phyloP scores from a whole-genome alignment of 2,113 vertebrate species.

The Uria aalge region DNA sequence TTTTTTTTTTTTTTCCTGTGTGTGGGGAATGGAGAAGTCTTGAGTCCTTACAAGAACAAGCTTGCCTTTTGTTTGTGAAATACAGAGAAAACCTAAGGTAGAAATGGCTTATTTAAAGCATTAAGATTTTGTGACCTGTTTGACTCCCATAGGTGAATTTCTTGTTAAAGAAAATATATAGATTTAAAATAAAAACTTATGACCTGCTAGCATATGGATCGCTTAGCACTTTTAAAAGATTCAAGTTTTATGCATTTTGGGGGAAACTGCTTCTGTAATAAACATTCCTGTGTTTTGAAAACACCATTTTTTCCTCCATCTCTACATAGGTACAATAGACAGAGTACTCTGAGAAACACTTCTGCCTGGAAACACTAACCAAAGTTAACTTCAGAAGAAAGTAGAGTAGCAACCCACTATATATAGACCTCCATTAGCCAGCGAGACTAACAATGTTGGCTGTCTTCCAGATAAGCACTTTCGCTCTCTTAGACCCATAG shows the following conservation, averaged over 20 bases:
- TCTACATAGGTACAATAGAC: background rate
- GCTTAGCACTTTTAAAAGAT: background rate
- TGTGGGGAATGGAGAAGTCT: background rate
- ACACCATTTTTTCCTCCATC: background rate
- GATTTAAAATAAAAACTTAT: background rate
- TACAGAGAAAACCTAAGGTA: background rate
- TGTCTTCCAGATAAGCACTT: slow-evolving; percentile 26
- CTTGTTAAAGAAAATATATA: background rate
- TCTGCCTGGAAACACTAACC: background rate
- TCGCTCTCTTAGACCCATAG: background rate
- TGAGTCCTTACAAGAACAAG: background rate
- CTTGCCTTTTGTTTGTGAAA: background rate
- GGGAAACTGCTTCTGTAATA: background rate
- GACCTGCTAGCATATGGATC: background rate
- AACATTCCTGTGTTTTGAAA: background rate
- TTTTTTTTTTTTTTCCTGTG: too few species aligned
- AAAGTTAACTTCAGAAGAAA: background rate
- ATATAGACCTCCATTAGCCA: background rate
- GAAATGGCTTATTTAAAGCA: background rate
- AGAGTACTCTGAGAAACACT: background rate
- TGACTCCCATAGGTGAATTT: background rate
- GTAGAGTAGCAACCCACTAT: background rate
- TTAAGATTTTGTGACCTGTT: background rate
- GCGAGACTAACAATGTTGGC: background rate
- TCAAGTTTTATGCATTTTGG: background rate